Conservation (phyloP, 2,113 vertebrate genomes). For the Megaceryle torquata region DNA sequence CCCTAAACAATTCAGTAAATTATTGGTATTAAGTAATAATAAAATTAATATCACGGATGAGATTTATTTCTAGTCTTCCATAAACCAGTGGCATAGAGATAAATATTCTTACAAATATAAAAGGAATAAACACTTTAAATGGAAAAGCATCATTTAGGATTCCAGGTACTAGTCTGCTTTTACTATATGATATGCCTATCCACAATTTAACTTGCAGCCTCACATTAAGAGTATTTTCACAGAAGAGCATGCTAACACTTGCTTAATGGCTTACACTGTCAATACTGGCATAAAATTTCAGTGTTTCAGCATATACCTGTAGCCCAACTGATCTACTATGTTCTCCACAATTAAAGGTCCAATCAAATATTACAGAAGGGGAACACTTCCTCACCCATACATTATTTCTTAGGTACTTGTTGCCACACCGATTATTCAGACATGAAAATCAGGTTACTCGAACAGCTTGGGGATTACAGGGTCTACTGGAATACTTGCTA, state of each 20-base stretch:
- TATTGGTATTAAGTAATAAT: neutral
- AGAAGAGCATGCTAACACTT: neutral
- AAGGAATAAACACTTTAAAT: neutral
- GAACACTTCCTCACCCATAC: neutral
- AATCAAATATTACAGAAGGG: neutral
- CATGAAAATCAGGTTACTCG: neutral
- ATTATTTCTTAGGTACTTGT: neutral
- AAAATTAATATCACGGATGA: neutral
- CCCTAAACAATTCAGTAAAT: neutral
- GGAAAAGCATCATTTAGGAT: neutral
- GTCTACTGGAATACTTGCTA: neutral
- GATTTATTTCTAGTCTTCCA: neutral
- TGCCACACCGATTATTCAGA: neutral
- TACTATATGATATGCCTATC: neutral
- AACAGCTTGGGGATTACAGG: neutral
- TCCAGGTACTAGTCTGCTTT: neutral
- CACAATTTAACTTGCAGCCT: neutral
- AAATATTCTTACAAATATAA: neutral
- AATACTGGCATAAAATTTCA: neutral
- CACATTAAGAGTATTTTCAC: neutral
- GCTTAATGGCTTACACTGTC: neutral
- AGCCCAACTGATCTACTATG: neutral
- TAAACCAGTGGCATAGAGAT: neutral
- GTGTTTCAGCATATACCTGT: neutral
- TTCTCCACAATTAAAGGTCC: neutral